These are phyloP conservation scores for Montipora cactus DNA, from an alignment of 64 coral and sea anemone species.

Conservation along the genomic window DNA sequence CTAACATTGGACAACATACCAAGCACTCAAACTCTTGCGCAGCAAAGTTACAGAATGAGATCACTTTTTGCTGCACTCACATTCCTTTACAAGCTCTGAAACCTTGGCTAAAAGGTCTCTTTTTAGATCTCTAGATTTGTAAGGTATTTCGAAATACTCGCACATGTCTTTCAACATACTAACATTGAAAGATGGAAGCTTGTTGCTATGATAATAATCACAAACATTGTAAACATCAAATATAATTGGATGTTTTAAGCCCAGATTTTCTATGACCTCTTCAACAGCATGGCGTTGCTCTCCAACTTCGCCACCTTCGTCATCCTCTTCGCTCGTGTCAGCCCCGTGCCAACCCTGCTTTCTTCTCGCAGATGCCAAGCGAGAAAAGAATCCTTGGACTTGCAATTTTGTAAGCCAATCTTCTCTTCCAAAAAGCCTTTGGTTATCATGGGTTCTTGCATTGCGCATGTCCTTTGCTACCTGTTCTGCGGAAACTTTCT, in stretches of 20 bases:
- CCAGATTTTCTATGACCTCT: constrained; percentile 4
- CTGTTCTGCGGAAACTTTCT: constrained; percentile 53
- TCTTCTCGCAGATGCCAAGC: constrained; percentile 55
- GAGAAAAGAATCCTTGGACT: constrained; percentile 67
- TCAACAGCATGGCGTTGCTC: constrained; percentile 1
- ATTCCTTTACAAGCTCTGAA: constrained; percentile 48
- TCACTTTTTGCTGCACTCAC: constrained; percentile 39
- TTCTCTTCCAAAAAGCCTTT: constrained; percentile 41
- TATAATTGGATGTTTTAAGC: constrained; percentile 46
- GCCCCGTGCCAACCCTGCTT: constrained; percentile 13
- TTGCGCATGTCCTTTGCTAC: constrained; percentile 63
- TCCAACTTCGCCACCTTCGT: neutral
- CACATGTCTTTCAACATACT: constrained; percentile 54
- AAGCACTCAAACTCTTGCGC: neutral
- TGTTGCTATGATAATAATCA: constrained; percentile 38
- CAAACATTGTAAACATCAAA: constrained; percentile 67
- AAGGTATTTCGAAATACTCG: constrained; percentile 56
- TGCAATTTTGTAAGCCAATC: constrained; percentile 67
- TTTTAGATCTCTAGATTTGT: constrained; percentile 73
- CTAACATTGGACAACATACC: no score
- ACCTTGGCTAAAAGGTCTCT: constrained; percentile 66
- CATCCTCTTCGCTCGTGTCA: constrained; percentile 12
- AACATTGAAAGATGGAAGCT: constrained; percentile 50
- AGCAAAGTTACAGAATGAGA: neutral
- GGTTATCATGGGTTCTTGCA: constrained; percentile 28